Conservation (phyloP, 2,797 vertebrate genomes). For the Zenarchopterus dispar region DNA sequence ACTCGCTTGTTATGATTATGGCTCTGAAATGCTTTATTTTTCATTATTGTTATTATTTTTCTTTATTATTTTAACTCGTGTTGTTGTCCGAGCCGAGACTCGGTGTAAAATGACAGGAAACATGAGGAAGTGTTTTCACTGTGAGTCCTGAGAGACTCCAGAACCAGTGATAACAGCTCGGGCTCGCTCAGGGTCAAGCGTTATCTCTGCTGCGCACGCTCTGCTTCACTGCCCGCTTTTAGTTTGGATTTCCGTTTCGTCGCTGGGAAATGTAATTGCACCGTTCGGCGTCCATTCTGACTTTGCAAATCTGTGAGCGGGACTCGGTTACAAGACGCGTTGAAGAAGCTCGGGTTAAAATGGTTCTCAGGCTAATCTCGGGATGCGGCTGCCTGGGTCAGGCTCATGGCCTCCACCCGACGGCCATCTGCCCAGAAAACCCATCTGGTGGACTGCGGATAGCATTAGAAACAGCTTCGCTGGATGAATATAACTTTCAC, state of each 20-base stretch:
- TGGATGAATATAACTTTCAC: slow-evolving; percentile 54
- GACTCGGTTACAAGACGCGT: slow-evolving; percentile 1
- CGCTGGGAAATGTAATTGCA: slow-evolving; percentile 41
- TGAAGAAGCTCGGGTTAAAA: slow-evolving; percentile 15
- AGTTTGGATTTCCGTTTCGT: slow-evolving; percentile 21
- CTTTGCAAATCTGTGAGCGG: slow-evolving; percentile 20
- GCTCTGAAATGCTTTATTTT: slow-evolving; percentile 38
- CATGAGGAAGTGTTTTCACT: slow-evolving; percentile 48
- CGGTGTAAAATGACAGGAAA: slow-evolving; percentile 63
- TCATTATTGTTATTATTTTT: background rate
- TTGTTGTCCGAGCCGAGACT: slow-evolving; percentile 30
- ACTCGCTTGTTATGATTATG: slow-evolving; percentile 65
- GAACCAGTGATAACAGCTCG: slow-evolving; percentile 46
- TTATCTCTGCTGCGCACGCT: slow-evolving; percentile 50
- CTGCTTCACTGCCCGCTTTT: slow-evolving; percentile 23
- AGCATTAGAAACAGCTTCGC: slow-evolving; percentile 55
- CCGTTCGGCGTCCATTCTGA: slow-evolving; percentile 24
- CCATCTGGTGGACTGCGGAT: slow-evolving; percentile 49
- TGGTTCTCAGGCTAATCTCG: slow-evolving; percentile 14
- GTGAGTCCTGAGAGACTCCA: slow-evolving; percentile 30
- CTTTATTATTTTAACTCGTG: slow-evolving; percentile 19
- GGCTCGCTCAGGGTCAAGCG: slow-evolving; percentile 51
- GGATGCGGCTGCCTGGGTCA: slow-evolving; percentile 13
- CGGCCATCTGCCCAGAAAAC: slow-evolving; percentile 36
- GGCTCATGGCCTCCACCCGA: slow-evolving; percentile 34